These are phyloP conservation scores for Clamator glandarius DNA, from an alignment of 2,797 vertebrate species.

Conservation along the genomic window DNA sequence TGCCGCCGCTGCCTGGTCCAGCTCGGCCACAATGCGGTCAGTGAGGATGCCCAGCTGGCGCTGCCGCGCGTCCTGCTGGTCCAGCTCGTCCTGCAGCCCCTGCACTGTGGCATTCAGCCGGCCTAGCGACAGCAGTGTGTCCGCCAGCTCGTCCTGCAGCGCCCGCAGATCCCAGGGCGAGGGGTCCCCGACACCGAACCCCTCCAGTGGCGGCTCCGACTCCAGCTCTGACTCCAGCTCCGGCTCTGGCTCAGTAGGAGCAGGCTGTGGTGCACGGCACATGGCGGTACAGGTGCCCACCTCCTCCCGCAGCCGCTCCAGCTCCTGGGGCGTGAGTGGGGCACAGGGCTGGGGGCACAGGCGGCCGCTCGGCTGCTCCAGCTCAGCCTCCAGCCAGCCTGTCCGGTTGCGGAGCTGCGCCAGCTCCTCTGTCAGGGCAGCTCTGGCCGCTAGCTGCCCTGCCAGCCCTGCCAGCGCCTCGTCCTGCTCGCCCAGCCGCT, in stretches of 20 bases:
- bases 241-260: neutral
- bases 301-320: conserved; percentile 78
- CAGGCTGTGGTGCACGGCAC: conserved; percentile 2
- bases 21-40: conserved; percentile 83
- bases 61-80: conserved; percentile 82
- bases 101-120: conserved; percentile 87
- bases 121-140: conserved; percentile 80
- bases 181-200: conserved; percentile 79
- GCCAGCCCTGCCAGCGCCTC: conserved; percentile 80
- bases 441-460: conserved; percentile 73
- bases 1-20: conserved; percentile 83
- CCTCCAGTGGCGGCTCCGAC: conserved; percentile 70
- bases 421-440: conserved; percentile 79
- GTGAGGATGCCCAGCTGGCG: conserved; percentile 79
- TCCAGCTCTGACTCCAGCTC: neutral
- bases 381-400: conserved; percentile 70
- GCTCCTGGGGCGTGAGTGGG: conserved; percentile 79
- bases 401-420: conserved; percentile 76
- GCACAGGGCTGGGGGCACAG: conserved; percentile 83
- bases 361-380: conserved; percentile 66
- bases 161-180: conserved; percentile 83
- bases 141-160: conserved; percentile 84
- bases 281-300: conserved; percentile 75
- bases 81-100: conserved; percentile 83
- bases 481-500: conserved; percentile 69